Evolutionary conservation across 1,140 invertebrate genomes (phyloP), one percentile per base, ranked within the genome.

Genomic region (Mycetomoellerius zeteki): DNA sequence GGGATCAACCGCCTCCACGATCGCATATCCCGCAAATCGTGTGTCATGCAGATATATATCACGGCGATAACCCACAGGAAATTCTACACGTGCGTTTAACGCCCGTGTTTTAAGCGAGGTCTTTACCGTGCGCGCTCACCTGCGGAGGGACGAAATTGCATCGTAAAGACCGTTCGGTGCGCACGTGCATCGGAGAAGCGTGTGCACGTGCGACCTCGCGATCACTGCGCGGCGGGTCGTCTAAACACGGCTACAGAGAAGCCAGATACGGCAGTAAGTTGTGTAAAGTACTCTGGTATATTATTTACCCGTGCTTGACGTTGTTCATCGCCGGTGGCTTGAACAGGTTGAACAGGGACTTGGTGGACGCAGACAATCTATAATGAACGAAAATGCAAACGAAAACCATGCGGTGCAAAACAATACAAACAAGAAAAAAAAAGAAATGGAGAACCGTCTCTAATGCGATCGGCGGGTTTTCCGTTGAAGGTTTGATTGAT

Each of bases 331-430:
- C 93, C 76, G 94, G 92, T 71, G 95, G 94, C 95, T 96, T 96
- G 93, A 96, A 96, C 89, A 96, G 95, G 94, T 96, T 96, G 95
- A 96, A 96, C 93, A 96, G 93, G 88, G 96, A 96, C 93, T 96
- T 96, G 93, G 96, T 96, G 73, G 96, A 95, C 93, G 95, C 93
- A 93, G 96, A 96, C 91, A 96, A 96, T 95, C 95, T 95, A 95
- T 92, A 95, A 95, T 93, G 75, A 93, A 94, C 88, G 92, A 94
- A 91, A 94, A 94, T 94, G 93, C 93, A 94, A 93, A 94, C 92
- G 91, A 94, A 94, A 90, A 93, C 89, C 93, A 93, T 94, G 94
- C 94, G 91, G 93, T 94, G 93, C 94, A 88, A 87, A 87, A 89
- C 60, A 37, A 76, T 52, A 76, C 64, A 65, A 86, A 77, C 72